phyloP scores from a whole-genome alignment of 2,113 vertebrate species.

The Serinus canaria region DNA sequence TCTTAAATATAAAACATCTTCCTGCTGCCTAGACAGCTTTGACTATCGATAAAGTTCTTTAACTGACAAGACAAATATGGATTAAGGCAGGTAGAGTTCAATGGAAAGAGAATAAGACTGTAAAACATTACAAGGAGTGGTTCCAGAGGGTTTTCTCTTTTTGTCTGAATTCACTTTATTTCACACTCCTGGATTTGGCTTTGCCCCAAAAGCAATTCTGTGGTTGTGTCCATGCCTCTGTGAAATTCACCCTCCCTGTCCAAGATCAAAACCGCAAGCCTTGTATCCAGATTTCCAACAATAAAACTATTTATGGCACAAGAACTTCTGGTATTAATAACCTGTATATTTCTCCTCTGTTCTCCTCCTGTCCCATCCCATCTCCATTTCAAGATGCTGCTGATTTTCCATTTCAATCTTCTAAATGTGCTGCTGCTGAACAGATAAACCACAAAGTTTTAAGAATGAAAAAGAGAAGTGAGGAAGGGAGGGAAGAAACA shows the following conservation, averaged over 20 bases:
- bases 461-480: background rate
- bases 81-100: background rate
- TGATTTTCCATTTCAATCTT: background rate
- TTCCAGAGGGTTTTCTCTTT: background rate
- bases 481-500: accelerated
- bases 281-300: background rate
- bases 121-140: background rate
- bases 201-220: background rate
- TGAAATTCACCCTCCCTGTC: background rate
- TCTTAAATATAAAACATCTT: background rate
- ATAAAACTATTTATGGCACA: background rate
- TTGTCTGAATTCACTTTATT: background rate
- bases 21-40: background rate
- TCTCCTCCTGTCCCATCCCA: background rate
- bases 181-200: background rate
- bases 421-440: background rate
- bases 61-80: background rate
- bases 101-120: background rate
- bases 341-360: background rate
- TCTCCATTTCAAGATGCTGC: background rate
- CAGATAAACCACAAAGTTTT: background rate
- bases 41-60: background rate
- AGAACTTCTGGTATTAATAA: background rate
- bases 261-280: background rate
- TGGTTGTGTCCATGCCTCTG: background rate